Conservation (phyloP, 2,888 invertebrate genomes). For the Neuroscelio doddi region DNA sequence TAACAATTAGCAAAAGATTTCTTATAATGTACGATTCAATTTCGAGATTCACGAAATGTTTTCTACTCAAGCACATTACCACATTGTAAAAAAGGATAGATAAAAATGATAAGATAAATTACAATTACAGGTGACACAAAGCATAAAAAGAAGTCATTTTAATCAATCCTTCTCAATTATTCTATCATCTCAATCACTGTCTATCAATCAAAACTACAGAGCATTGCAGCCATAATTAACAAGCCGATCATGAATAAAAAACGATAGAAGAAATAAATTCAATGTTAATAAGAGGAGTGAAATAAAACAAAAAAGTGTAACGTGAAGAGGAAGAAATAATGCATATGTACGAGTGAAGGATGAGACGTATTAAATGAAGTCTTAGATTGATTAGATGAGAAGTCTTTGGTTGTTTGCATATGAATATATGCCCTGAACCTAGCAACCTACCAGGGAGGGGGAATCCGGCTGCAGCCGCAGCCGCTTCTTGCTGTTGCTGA, state of each 20-base stretch:
- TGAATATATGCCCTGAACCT: constrained; percentile 59
- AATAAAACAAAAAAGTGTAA: constrained; percentile 11
- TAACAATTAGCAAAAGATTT: too few species aligned
- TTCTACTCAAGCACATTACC: background rate
- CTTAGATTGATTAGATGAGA: background rate
- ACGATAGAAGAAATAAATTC: too few species aligned
- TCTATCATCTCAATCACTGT: constrained; percentile 3
- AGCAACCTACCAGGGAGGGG: constrained; percentile 71
- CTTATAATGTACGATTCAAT: too few species aligned
- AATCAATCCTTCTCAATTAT: constrained; percentile 31
- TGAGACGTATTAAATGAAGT: background rate
- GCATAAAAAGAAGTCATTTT: constrained; percentile 18
- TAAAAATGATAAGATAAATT: background rate
- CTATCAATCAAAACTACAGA: constrained; percentile 40
- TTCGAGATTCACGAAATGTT: too few species aligned
- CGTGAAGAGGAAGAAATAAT: constrained; percentile 2
- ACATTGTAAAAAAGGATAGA: constrained; percentile 9
- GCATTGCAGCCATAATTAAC: constrained; percentile 30
- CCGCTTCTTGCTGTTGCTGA: constrained; percentile 80
- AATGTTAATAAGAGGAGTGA: constrained; percentile 27
- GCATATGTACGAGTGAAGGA: background rate
- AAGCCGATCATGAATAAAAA: background rate
- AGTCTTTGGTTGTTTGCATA: constrained; percentile 17
- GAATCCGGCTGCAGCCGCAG: constrained; percentile 71
- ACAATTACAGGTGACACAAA: constrained; percentile 4